A percentile compares a stretch with the other conserved stretches of the same genome.
Evolutionary conservation across 2,797 vertebrate species (phyloP).

Genomic region (Capromys pilorides): DNA sequence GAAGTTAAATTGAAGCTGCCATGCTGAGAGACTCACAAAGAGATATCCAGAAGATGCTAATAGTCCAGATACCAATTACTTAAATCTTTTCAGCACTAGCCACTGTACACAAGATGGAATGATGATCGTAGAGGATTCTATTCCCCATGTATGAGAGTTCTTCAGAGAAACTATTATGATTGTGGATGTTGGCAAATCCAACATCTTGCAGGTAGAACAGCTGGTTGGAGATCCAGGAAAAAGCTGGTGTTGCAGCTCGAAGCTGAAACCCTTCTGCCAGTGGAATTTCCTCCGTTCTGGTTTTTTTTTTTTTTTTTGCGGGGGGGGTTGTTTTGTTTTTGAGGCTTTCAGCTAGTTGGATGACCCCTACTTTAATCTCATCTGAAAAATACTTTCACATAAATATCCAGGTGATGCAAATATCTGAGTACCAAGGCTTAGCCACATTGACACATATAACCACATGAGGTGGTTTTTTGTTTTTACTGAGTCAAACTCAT

Average conservation of each 20-base stretch:
- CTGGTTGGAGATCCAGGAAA: neutral
- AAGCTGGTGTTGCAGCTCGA: neutral
- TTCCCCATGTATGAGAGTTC: neutral
- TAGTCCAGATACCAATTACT: neutral
- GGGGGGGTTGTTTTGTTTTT: neutral
- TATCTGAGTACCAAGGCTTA: neutral
- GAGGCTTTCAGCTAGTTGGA: neutral
- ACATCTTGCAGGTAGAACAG: neutral
- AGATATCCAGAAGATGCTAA: neutral
- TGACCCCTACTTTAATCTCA: neutral
- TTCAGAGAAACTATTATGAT: neutral
- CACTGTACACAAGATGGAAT: neutral
- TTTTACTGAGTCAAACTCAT: too few species aligned
- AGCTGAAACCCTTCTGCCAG: neutral
- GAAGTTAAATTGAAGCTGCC: neutral
- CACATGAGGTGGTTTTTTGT: neutral
- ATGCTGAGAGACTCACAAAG: neutral
- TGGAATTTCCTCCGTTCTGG: neutral
- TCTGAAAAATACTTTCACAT: neutral
- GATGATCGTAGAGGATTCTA: neutral
- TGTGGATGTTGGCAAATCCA: neutral
- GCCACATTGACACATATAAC: neutral
- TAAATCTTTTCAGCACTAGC: neutral
- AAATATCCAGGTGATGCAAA: neutral
- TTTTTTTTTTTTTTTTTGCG: too few species aligned